phyloP scores from a whole-genome alignment of 2,113 vertebrate species.

The Polypterus senegalus region DNA sequence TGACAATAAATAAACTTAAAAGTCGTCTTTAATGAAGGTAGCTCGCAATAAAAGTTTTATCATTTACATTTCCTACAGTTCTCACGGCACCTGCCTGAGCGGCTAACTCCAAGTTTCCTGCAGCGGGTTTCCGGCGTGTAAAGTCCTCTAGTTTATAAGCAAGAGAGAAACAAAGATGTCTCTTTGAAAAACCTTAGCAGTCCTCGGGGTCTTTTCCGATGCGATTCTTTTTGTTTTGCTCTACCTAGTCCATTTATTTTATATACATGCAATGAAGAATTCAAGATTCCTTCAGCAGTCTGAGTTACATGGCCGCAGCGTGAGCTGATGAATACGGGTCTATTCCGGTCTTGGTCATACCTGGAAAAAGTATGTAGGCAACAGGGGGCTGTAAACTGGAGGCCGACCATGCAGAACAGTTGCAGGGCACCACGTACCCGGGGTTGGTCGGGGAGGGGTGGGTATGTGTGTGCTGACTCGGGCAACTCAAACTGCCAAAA shows the following conservation, averaged over 20 bases:
- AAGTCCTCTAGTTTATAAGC: slow-evolving; percentile 38
- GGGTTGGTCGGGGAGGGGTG: slow-evolving; percentile 98
- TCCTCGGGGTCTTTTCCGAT: slow-evolving; percentile 1
- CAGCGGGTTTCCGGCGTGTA: slow-evolving; percentile 21
- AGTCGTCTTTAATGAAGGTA: slow-evolving; percentile 54
- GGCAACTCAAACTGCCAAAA: slow-evolving; percentile 87
- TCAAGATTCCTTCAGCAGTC: slow-evolving; percentile 40
- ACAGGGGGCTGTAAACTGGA: slow-evolving; percentile 97
- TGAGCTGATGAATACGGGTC: slow-evolving; percentile 96
- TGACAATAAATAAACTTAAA: slow-evolving; percentile 85
- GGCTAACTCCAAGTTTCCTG: slow-evolving; percentile 40
- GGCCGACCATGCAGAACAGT: slow-evolving; percentile 95
- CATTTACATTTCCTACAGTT: slow-evolving; percentile 86
- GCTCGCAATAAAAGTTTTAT: slow-evolving; percentile 68
- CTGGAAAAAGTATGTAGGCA: slow-evolving; percentile 98
- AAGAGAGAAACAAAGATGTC: background rate
- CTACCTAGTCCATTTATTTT: slow-evolving; percentile 15
- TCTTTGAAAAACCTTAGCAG: no score
- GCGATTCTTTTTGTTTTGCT: background rate
- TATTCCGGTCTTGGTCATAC: slow-evolving; percentile 98
- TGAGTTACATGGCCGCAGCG: slow-evolving; percentile 82
- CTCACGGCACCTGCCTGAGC: slow-evolving; percentile 53
- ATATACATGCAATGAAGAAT: slow-evolving; percentile 65
- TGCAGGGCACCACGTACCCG: slow-evolving; percentile 96
- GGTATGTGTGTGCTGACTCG: slow-evolving; percentile 95